Base-by-base conservation (phyloP, 1,140 invertebrate genomes). In the Sitodiplosis mosellana region DNA sequence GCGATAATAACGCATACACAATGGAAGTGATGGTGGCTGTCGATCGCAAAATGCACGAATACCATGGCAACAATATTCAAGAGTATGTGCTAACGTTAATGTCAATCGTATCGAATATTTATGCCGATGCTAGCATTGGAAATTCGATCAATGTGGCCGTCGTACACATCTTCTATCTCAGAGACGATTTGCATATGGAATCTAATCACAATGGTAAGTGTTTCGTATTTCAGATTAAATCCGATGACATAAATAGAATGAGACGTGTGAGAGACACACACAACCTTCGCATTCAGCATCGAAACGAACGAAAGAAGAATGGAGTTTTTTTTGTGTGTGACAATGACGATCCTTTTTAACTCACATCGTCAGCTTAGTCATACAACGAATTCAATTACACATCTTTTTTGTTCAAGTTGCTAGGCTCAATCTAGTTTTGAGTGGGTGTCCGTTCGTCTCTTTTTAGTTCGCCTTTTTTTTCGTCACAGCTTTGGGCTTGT, bases 21-120 rank as follows among this genome's bases (percentile, higher is more conserved):
- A 73, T 89, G 33, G 85, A 88, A 65, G 73, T 87, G 27, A 70
- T 87, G 62, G 73, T 89, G 7, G 83, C 84, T 2, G 81, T 83
- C 21, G 87, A 90, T 59, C 61, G 64, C 12, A 81, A 77, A 55
- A 89, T 90, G 86, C 59, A 71, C 1, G 64, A 74, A 17, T 88
- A 85, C 56, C 84, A 90, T 56, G 70, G 70, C 8, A 54, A 62
- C 21, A 40, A 50, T 38, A 51, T 64, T 2, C 59, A 63, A 17
- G 61, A 66, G 45, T 90, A 90, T 56, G 76, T 90, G 49, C 68
- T 88, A 21, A 84, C 80, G 12, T 68, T 90, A 12, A 82, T 90
- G 73, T 80, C 78, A 37, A 83, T 81, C 55, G 86, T 87, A 68
- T 67, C 66, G 58, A 47, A 44, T 20, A 5, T 49, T 15, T 90